A percentile compares a stretch with the other conserved stretches of the same genome.
Conservation (phyloP, 2,797 vertebrate genomes). For the Thamnophis elegans region DNA sequence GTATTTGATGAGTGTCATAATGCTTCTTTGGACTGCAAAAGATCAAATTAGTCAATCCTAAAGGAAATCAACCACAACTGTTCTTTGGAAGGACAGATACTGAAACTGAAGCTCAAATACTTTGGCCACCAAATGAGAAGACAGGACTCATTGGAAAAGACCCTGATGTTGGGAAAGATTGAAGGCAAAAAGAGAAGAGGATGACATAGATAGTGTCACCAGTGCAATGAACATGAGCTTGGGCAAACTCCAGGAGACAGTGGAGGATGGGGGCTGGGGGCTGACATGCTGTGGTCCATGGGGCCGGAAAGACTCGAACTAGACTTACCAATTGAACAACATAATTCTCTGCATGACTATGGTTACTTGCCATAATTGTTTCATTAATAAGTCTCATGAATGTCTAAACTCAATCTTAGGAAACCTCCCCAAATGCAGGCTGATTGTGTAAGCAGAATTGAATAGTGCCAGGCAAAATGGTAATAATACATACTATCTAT, state of each 20-base stretch:
- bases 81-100: not conserved
- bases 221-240: not conserved
- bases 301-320: not conserved
- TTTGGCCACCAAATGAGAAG: not conserved
- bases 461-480: not conserved
- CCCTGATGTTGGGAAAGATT: not conserved
- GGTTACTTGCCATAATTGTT: not conserved
- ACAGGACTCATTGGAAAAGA: not conserved
- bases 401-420: not conserved
- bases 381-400: not conserved
- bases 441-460: not conserved
- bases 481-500: not conserved
- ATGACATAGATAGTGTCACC: not conserved
- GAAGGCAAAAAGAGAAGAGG: not conserved
- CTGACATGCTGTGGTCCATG: not conserved
- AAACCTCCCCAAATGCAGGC: not conserved
- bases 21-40: not conserved
- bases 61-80: not conserved
- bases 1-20: not conserved
- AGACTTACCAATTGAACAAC: not conserved
- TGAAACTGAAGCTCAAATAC: not conserved
- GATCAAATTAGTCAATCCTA: not conserved
- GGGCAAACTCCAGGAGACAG: not conserved
- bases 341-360: not conserved
- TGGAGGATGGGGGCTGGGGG: not conserved